These are phyloP conservation scores for Microtus richardsoni DNA, from an alignment of 2,113 vertebrate species.

Conservation along the genomic window DNA sequence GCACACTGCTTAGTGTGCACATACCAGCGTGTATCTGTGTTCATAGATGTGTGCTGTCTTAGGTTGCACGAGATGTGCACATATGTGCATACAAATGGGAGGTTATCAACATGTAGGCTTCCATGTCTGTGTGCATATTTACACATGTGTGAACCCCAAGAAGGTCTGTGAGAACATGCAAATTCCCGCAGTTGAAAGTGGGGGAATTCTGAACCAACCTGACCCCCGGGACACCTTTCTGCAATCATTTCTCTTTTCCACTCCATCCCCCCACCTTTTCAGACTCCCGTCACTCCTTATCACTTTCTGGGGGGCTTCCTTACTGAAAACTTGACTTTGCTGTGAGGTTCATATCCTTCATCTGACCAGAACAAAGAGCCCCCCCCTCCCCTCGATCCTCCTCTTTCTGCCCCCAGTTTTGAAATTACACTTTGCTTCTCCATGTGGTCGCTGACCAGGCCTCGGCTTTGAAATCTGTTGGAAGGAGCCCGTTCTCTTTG, in stretches of 20 bases:
- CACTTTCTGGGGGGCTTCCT: background rate
- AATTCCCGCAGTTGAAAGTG: slow-evolving; percentile 51
- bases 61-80: background rate
- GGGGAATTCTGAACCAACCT: background rate
- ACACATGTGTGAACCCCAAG: background rate
- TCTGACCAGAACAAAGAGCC: background rate
- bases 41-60: background rate
- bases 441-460: slow-evolving; percentile 80
- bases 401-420: background rate
- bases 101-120: background rate
- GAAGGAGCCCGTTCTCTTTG: slow-evolving; percentile 82
- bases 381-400: background rate
- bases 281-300: background rate
- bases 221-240: slow-evolving; percentile 47
- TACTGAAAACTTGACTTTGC: background rate
- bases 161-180: background rate
- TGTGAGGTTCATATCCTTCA: rapidly evolving
- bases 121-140: background rate
- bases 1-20: background rate
- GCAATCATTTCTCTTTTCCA: background rate
- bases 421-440: slow-evolving; percentile 69
- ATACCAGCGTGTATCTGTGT: background rate
- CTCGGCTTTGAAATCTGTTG: slow-evolving; percentile 86
- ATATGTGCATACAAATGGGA: background rate
- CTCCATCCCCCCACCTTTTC: background rate